Evolutionary conservation across 2,113 vertebrate genomes (phyloP), one percentile per base, ranked within the genome.

Genomic region (Nothocercus julius): DNA sequence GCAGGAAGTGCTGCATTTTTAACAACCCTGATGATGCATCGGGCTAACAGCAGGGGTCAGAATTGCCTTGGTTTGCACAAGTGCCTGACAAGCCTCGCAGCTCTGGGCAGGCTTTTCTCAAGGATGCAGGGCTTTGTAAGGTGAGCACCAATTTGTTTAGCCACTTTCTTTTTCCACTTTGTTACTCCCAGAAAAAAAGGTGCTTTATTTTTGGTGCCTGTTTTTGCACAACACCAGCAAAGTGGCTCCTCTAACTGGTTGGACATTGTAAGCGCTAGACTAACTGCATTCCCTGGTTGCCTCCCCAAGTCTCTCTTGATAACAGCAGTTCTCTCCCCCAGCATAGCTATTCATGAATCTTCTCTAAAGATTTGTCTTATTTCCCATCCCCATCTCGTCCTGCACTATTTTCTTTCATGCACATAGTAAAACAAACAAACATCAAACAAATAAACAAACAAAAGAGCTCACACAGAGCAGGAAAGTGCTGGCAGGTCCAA

Each of bases 41-140:
- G 74, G 83, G 76, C 89, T 78, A 80, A 92, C 90, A 89, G 90
- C 90, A 97, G 93, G 82, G 91, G 94, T 95, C 89, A 96, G 44
- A 44, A 82, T 94, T 94, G 79, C 61, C 79, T 90, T 91, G 45
- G 1, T 87, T 95, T 94, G 81, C 80, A 75, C 91, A 95, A 94
- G 58, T 14, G 6, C 3, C 56, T 4, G 4, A 45, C 85, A 88
- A 89, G 93, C 42, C 58, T 42, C 44, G 83, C 94, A 69, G 34
- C 61, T 80, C 64, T 67, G 69, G 47, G 21, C 13, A 8, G 56
- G 32, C 38, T 67, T 45, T 0, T 1, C 44, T 45, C 30, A 17
- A 47, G 54, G 54, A 32, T 58, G 16, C 30, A 58, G 54, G 27
- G 13, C 69, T 78, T 69, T 27, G 56, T 16, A 58, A 80, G 3